Percentiles rank a stretch among this genome's conserved stretches.
Evolutionary conservation across 1,140 invertebrate genomes (phyloP).

Genomic region (Drosophila nigrodunni): DNA sequence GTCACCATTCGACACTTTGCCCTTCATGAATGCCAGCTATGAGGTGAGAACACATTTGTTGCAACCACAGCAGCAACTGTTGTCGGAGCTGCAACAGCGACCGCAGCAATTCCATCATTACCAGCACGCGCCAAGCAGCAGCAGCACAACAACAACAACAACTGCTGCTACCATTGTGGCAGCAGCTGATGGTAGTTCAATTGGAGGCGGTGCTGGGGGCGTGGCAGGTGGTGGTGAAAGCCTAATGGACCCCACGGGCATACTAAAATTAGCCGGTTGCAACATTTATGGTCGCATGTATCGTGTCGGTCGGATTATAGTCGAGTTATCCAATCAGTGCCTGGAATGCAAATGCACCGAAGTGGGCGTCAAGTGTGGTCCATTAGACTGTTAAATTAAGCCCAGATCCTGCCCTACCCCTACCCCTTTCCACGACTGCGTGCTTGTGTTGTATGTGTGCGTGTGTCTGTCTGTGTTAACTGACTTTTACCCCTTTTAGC

Average conservation of each 20-base stretch:
- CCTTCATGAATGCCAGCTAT: constrained; percentile 83
- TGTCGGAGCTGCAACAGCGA: constrained; percentile 51
- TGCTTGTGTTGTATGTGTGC: neutral
- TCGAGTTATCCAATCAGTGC: constrained; percentile 92
- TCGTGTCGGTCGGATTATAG: constrained; percentile 92
- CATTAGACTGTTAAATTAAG: constrained; percentile 87
- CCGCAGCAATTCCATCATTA: constrained; percentile 73
- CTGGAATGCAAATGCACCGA: constrained; percentile 94
- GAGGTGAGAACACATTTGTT: constrained; percentile 70
- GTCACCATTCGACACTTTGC: constrained; percentile 82
- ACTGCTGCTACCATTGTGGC: constrained; percentile 11
- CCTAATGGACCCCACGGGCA: constrained; percentile 76
- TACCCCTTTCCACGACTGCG: constrained; percentile 10
- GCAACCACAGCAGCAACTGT: constrained; percentile 59
- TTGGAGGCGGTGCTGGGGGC: neutral
- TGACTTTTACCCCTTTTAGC: neutral
- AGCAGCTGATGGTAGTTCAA: constrained; percentile 18
- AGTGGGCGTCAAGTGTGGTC: constrained; percentile 93
- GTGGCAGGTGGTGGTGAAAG: constrained; percentile 26
- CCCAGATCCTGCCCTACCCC: constrained; percentile 1
- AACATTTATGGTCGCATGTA: constrained; percentile 97
- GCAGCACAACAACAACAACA: constrained; percentile 25
- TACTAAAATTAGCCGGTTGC: constrained; percentile 93
- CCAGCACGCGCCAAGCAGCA: constrained; percentile 63
- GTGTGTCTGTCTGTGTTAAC: constrained; percentile 18